Base-by-base conservation (phyloP, 2,888 invertebrate species). In the Dastarcus helophoroides region DNA sequence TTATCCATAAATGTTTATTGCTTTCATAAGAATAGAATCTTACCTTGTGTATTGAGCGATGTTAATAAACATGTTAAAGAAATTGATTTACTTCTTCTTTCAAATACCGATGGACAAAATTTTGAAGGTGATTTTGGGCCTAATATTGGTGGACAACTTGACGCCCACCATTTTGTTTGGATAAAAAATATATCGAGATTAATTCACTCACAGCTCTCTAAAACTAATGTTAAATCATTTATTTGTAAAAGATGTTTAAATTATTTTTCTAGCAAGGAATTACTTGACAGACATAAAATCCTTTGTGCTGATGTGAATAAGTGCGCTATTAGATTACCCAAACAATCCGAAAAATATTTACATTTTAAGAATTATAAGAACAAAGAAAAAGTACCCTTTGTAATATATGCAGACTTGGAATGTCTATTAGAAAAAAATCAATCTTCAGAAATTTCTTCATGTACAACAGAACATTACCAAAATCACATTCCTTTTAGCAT, bases 171-270 rank as follows among this genome's bases (percentile, higher is more conserved):
- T 33, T 43, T 29, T 35, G 35, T 29, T 10, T 35, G 33, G 32
- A 42, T 41, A 9, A 39, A 36, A 27, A 27, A 38, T 29, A 26
- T 43, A 14, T 32, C 34, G 3, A 12, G 35, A 27, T 13, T 44
- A 2, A 6, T 40, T 5, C 9, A 16, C 9, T 9, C 6, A 4
- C 43, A 38, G 32, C 12, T 37, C n/a, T 26, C 30, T 3, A 30
- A 31, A 27, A 22, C 29, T 30, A 6, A 31, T 6, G 3, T 11
- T 28, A 22, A 24, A 33, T 30, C 26, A 9, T 37, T 15, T 23
- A 24, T 38, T 24, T 43, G 39, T 24, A 29, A 37, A 10, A 34
- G 33, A 26, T 47, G 46, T 26, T 16, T 47, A 8, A 36, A 35
- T 25, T 33, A 40, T 34, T 39, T 35, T 29, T 16, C 21, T 13